Conservation (phyloP, 2,797 vertebrate genomes). For the Peromyscus eremicus region DNA sequence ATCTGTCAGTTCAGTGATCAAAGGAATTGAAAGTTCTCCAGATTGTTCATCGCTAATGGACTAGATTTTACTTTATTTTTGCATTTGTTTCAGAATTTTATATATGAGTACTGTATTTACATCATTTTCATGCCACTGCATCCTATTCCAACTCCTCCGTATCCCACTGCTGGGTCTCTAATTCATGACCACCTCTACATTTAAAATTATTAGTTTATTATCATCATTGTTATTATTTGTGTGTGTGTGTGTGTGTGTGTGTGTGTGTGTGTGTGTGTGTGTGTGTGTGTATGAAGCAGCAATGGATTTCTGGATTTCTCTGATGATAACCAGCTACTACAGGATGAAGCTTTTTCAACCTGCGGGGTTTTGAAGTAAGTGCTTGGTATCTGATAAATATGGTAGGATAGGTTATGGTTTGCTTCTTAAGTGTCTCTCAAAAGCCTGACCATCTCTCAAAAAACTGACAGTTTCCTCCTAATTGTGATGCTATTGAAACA, state of each 20-base stretch:
- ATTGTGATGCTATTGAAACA: neutral
- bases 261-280: neutral
- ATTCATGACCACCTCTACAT: neutral
- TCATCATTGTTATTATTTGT: neutral
- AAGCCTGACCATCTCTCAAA: neutral
- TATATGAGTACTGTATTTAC: neutral
- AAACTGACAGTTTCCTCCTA: neutral
- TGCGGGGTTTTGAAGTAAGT: neutral
- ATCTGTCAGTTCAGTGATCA: neutral
- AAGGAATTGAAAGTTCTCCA: neutral
- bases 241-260: neutral
- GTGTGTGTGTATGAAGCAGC: neutral
- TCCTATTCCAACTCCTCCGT: neutral
- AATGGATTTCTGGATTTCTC: neutral
- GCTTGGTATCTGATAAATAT: neutral
- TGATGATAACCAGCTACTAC: neutral
- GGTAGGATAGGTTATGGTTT: neutral
- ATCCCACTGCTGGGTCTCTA: neutral
- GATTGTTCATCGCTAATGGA: neutral
- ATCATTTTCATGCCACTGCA: neutral
- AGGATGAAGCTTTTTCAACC: neutral
- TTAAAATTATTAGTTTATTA: neutral
- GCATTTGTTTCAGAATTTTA: neutral
- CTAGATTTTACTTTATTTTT: neutral
- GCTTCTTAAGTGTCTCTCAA: neutral